Evolutionary conservation across 2,888 invertebrate genomes (phyloP), one percentile per base, ranked within the genome.

Genomic region (Hypsopygia costalis): DNA sequence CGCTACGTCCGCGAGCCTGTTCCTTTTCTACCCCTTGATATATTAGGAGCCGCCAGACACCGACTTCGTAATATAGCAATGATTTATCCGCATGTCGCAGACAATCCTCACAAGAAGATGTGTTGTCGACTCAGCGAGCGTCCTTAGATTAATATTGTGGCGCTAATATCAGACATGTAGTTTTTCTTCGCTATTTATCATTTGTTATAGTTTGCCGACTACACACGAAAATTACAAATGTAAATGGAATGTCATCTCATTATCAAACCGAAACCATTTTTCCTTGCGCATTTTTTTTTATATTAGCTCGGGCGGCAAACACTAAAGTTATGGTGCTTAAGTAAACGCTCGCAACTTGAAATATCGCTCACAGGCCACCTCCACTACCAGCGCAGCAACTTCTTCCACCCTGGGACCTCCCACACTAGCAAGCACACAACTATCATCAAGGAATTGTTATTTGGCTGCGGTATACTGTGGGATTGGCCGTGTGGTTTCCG

Each of bases 61-160:
- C 69, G 75, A 77, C 74, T 78, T 66, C 57, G 72, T 75, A 77
- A 80, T 76, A 79, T 73, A 58, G 64, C 69, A 66, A 71, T 75
- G 77, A 80, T 81, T 79, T 77, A 79, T 78, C 57, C 67, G 46
- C 51, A 47, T 53, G 68, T 67, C 69, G 51, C 53, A 65, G 61
- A 69, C 65, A 72, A 74, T 68, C 64, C 68, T 62, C 52, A 58
- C 52, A 58, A 63, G 57, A 57, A 70, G 71, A 72, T 65, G 67
- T 68, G 69, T 67, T 68, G 67, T 62, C 63, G 59, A 60, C 36
- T 37, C 36, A 21, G 52, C 61, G 59, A 56, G 49, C 53, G 51
- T 50, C 59, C 56, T 61, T 55, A 74, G 65, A 77, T 75, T 77
- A 76, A 77, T 77, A 69, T 58, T 55, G 49, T 52, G 51, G 49